Base-by-base conservation (phyloP, 37 sponge, comb jelly and placozoan species). In the Hormiphora californensis region DNA sequence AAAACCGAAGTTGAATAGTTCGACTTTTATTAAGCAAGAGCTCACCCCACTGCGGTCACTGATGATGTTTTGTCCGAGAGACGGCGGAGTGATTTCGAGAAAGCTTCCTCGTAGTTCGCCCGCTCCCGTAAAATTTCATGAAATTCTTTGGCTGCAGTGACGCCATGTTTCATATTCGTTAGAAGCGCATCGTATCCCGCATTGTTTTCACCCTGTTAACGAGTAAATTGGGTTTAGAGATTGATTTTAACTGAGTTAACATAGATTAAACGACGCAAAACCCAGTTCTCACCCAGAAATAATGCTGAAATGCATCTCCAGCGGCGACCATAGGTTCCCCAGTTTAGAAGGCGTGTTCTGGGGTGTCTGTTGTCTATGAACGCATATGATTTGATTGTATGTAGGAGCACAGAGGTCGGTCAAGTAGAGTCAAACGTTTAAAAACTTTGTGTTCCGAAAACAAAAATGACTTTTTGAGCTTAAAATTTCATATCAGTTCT, bases 131-230 rank as follows among this genome's bases (percentile, higher is more conserved):
- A 19, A 41, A 73, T 73, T 21, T 73, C 81, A 73, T 73, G 81
- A 73, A 73, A 73, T 30, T 73, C 81, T 73, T 73, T 73, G 81
- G 46, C 27, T 40, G 81, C 81, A 73, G 32, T 40, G 9, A 28
- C 81, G 43, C 39, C 81, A 22, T 73, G 81, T 28, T 73, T 73
- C 81, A 73, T 15, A 17, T 73, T 73, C 0, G 81, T 73, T 4
- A 73, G 81, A 41, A 73, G 81, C 43, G 43, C 81, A 73, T 73
- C 81, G 43, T 73, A 73, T 73, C 81, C 81, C 40, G 81, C 81
- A 73, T 73, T 73, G 21, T 73, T 73, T 22, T 73, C 81, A 40
- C 81, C 81, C 81, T 73, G 44, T 49, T 15, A 49, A 49, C 53
- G 53, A 49, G 9, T 49, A 15, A 17, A 15, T 49, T 49, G 9